These are phyloP conservation scores for Sus cebifrons DNA, from an alignment of 2,797 vertebrate genomes.

Conservation along the genomic window DNA sequence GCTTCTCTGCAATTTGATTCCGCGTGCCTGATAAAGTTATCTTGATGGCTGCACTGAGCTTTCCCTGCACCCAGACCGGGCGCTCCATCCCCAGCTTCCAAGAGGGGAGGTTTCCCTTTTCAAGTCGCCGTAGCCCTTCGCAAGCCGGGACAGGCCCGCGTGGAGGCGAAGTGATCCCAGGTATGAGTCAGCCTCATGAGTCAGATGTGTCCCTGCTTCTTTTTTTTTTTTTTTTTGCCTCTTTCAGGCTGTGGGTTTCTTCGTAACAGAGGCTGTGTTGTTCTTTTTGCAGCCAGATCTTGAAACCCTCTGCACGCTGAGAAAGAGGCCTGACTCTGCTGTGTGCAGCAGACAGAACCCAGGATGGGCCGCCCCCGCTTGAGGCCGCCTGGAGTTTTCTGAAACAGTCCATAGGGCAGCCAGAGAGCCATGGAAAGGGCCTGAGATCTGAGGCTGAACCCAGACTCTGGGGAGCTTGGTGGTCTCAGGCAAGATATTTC, in stretches of 20 bases:
- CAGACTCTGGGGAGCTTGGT: neutral
- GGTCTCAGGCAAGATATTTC: neutral
- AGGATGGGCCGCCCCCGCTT: rapidly evolving
- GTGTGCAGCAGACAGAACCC: neutral
- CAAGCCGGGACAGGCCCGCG: constrained; percentile 83
- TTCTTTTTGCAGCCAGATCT: constrained; percentile 83
- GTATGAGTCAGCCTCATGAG: constrained; percentile 90
- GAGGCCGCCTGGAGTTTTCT: neutral
- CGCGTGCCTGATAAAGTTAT: constrained; percentile 67
- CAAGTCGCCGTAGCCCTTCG: constrained; percentile 70
- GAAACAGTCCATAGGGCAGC: neutral
- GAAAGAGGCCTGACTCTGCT: neutral
- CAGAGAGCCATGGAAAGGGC: neutral
- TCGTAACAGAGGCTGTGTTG: constrained; percentile 86
- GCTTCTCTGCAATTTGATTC: constrained; percentile 79
- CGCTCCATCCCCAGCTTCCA: constrained; percentile 14
- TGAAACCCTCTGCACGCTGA: neutral
- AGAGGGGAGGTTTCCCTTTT: constrained; percentile 39
- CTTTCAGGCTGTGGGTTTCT: constrained; percentile 87
- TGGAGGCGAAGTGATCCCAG: constrained; percentile 49
- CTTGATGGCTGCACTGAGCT: constrained; percentile 70
- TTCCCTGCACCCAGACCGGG: neutral
- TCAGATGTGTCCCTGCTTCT: constrained; percentile 85
- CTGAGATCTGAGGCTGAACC: neutral
- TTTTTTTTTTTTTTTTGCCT: constrained; percentile 50